Conservation (phyloP, 1,140 invertebrate species). For the Potamilus streckersoni region DNA sequence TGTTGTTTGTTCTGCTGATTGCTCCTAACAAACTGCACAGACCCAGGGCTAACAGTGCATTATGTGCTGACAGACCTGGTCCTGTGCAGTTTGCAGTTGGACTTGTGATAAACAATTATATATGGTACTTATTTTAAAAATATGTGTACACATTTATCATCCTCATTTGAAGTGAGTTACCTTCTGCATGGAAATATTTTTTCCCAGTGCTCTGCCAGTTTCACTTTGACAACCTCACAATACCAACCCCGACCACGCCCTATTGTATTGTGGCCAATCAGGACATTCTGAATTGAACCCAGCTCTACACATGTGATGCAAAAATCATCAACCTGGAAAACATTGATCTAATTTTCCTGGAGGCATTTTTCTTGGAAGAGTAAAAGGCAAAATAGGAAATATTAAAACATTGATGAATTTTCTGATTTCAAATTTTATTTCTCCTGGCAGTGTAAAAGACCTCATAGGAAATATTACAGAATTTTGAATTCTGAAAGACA, state of each 20-base stretch:
- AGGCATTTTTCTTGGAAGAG: not conserved
- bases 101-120: too few species aligned
- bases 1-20: too few species aligned
- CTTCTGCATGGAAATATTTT: slow-evolving; percentile 48
- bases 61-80: too few species aligned
- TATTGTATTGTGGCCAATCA: slow-evolving; percentile 49
- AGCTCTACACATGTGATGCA: slow-evolving; percentile 45
- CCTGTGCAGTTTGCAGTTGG: too few species aligned
- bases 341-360: not conserved
- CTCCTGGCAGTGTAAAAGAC: not conserved
- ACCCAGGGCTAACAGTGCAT: too few species aligned
- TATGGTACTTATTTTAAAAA: too few species aligned
- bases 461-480: not conserved
- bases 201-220: slow-evolving; percentile 28
- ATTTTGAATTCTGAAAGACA: too few species aligned
- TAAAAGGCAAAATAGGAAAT: not conserved
- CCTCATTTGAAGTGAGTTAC: slow-evolving; percentile 21
- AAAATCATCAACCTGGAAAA: slow-evolving; percentile 51
- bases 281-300: slow-evolving; percentile 45
- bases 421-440: not conserved
- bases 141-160: too few species aligned
- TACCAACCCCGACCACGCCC: slow-evolving; percentile 59
- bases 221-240: slow-evolving; percentile 44
- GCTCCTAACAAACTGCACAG: too few species aligned
- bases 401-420: not conserved